A percentile compares a stretch with the other conserved stretches of the same genome.
Conservation (phyloP, 37 sponge, comb jelly and placozoan species). For the Tethya wilhelma region DNA sequence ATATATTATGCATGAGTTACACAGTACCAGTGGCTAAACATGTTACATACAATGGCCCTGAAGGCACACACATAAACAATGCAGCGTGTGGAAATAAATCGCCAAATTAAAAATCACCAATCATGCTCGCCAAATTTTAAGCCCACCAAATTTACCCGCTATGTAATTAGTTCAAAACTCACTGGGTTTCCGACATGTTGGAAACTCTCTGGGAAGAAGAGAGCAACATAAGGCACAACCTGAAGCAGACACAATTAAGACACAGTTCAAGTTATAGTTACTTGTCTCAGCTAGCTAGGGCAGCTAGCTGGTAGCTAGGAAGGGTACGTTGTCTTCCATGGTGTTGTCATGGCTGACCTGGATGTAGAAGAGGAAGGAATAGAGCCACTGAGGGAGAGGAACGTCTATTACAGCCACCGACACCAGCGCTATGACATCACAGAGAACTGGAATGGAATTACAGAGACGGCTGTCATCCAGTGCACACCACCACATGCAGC, state of each 20-base stretch:
- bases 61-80: too few relatives aligned
- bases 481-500: too few relatives aligned
- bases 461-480: too few relatives aligned
- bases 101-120: too few relatives aligned
- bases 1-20: background rate
- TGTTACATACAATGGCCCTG: background rate
- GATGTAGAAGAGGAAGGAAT: slow-evolving; percentile 57
- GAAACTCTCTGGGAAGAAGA: slow-evolving; percentile 52
- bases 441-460: too few relatives aligned
- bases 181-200: slow-evolving; percentile 33
- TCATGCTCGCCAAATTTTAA: too few relatives aligned
- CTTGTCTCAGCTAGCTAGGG: background rate
- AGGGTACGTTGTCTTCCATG: background rate
- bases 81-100: too few relatives aligned
- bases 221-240: slow-evolving; percentile 44
- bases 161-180: too few relatives aligned
- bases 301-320: background rate
- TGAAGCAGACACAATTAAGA: slow-evolving; percentile 4
- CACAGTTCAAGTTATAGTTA: background rate
- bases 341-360: slow-evolving; percentile 24
- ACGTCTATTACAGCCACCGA: slow-evolving; percentile 7
- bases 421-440: slow-evolving; percentile 33
- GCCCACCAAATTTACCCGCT: too few relatives aligned
- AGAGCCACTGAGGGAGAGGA: slow-evolving; percentile 18
- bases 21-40: background rate